Evolutionary conservation across 2,113 vertebrate species (phyloP), one percentile per base, ranked within the genome.

Genomic region (Myotis brandtii): DNA sequence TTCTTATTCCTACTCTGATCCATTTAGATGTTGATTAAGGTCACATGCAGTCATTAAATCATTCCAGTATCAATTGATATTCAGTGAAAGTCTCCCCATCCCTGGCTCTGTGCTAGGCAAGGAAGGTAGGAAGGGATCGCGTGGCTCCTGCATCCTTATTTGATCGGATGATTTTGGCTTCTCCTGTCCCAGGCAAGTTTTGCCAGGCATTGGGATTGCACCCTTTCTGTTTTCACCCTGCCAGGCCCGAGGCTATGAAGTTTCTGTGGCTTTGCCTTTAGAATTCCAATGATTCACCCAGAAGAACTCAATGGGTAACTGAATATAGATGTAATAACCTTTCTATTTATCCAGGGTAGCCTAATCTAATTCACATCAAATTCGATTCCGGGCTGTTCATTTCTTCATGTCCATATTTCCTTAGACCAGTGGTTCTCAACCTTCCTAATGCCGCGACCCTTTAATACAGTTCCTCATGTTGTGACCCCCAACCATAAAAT

Each of bases 231-330:
- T 97, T 95, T 96, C 62, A 70, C 46, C 37, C 56, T 92, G 21
- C 52, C 62, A 97, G 34, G 81, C 92, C 73, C 96, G 76, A 27
- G 82, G 86, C 94, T 87, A n/a, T 48, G 40, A 87, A 97, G 83
- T 93, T 97, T 88, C 59, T 94, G 66, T 25, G 40, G 9, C 69
- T 82, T 96, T 93, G 43, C 25, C 32, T 77, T 73, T 67, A 89
- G 85, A 94, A 81, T 75, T 88, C 27, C 69, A 16, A 18, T 70
- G 5, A 83, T 81, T 87, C 77, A 30, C 50, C 32, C 23, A 48
- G n/a, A 5, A 92, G 23, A 62, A 50, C 25, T 77, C 32, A 90
- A 75, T 73, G 30, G 85, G 37, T 75, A 96, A 96, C 40, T 40
- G 59, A 91, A 96, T 75, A 75, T 9, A 54, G 64, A 52, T 93